Conservation (phyloP, 64 coral and sea anemone genomes). For the Montipora capricornis region DNA sequence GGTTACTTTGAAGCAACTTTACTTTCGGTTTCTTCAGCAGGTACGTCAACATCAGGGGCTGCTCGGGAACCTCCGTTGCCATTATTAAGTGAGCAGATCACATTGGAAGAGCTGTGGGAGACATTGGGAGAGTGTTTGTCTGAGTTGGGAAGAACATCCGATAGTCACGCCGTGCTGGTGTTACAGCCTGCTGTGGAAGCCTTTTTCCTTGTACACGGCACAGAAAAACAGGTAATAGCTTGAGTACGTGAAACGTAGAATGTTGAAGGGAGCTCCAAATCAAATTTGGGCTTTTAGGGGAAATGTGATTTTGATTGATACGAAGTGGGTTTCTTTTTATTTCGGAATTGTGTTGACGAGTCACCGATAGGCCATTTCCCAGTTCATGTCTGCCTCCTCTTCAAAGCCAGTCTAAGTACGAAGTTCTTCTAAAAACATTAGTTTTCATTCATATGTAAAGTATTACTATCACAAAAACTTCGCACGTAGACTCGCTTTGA, state of each 20-base stretch:
- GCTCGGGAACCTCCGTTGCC: conserved; percentile 65
- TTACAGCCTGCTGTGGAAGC: conserved; percentile 96
- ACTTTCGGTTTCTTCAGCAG: neutral
- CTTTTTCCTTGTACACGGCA: conserved; percentile 96
- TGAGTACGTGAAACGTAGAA: neutral
- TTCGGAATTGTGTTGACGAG: too few relatives aligned
- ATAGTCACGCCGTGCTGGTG: conserved; percentile 94
- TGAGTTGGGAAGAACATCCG: conserved; percentile 89
- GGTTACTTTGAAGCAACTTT: too few relatives aligned
- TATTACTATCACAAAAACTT: too few relatives aligned
- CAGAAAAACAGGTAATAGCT: conserved; percentile 76
- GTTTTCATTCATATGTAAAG: too few relatives aligned
- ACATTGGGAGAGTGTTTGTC: conserved; percentile 89
- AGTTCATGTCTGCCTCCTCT: too few relatives aligned
- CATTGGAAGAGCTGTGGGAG: conserved; percentile 94
- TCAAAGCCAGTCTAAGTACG: too few relatives aligned
- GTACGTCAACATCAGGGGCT: conserved; percentile 28
- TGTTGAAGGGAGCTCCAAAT: neutral
- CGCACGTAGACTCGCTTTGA: too few relatives aligned
- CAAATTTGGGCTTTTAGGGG: too few relatives aligned
- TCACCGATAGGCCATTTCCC: too few relatives aligned
- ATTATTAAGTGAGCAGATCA: conserved; percentile 83
- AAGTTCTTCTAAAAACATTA: too few relatives aligned
- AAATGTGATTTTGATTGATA: too few relatives aligned
- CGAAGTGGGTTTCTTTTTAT: too few relatives aligned